Evolutionary conservation across 2,113 vertebrate genomes (phyloP).

Genomic region (Pangasianodon gigas): DNA sequence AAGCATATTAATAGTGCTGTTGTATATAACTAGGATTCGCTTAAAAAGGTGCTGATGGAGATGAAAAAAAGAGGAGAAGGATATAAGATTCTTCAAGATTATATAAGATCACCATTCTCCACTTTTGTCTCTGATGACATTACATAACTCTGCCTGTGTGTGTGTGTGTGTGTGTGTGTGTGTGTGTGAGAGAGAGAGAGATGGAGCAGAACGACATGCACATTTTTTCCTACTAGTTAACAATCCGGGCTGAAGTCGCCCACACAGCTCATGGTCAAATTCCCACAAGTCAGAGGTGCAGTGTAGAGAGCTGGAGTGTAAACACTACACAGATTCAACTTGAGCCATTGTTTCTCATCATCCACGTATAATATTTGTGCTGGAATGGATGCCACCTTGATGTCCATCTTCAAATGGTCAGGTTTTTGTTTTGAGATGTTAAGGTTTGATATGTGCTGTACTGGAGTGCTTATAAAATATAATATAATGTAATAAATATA

Average conservation of each 20-base stretch:
- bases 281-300: conserved; percentile 26
- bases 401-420: neutral
- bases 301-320: neutral
- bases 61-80: neutral
- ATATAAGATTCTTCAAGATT: conserved; percentile 10
- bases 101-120: conserved; percentile 44
- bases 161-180: conserved; percentile 29
- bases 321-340: neutral
- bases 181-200: conserved; percentile 10
- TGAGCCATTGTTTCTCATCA: neutral
- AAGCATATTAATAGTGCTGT: neutral
- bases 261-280: conserved; percentile 30
- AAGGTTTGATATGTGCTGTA: neutral
- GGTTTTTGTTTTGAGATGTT: neutral
- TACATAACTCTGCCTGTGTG: conserved; percentile 62
- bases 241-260: neutral
- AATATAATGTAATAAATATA: too few species aligned
- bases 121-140: conserved; percentile 48
- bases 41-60: neutral
- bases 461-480: neutral
- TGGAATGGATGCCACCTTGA: neutral
- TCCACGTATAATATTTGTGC: neutral
- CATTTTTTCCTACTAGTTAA: conserved; percentile 26
- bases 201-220: conserved; percentile 11
- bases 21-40: neutral